A percentile compares a stretch with the other conserved stretches of the same genome.
phyloP scores from a whole-genome alignment of 2,888 invertebrate species.

The Diloba caeruleocephala region DNA sequence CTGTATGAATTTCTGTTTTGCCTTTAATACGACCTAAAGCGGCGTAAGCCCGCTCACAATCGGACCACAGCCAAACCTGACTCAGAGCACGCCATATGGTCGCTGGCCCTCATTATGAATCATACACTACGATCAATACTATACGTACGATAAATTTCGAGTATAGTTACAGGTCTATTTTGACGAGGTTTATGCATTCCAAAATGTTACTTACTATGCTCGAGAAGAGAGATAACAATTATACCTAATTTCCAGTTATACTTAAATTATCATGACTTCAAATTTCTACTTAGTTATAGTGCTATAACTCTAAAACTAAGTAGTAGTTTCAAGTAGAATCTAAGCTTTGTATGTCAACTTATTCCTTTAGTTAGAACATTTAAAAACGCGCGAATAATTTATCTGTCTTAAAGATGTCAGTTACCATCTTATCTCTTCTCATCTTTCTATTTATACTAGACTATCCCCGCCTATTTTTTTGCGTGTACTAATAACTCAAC shows the following conservation, averaged over 20 bases:
- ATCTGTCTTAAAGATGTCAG: too few relatives aligned
- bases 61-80: conserved; percentile 36
- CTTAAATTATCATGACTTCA: too few relatives aligned
- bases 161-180: conserved; percentile 10
- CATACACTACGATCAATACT: conserved; percentile 26
- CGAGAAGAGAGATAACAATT: too few relatives aligned
- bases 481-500: conserved; percentile 34
- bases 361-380: too few relatives aligned
- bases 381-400: too few relatives aligned
- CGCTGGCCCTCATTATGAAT: conserved; percentile 63
- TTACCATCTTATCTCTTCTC: too few relatives aligned
- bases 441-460: conserved; percentile 4
- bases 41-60: conserved; percentile 16
- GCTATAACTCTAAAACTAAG: too few relatives aligned
- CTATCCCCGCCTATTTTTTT: conserved; percentile 25
- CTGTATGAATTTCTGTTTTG: conserved; percentile 1
- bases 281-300: too few relatives aligned
- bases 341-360: too few relatives aligned
- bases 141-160: conserved; percentile 13
- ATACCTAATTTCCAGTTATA: too few relatives aligned
- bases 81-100: conserved; percentile 71
- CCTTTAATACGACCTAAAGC: conserved; percentile 10
- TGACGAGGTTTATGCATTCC: conserved; percentile 1
- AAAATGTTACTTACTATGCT: too few relatives aligned
- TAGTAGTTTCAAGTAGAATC: too few relatives aligned